phyloP scores from a whole-genome alignment of 1,140 invertebrate genomes.

The Adoxophyes honmai region DNA sequence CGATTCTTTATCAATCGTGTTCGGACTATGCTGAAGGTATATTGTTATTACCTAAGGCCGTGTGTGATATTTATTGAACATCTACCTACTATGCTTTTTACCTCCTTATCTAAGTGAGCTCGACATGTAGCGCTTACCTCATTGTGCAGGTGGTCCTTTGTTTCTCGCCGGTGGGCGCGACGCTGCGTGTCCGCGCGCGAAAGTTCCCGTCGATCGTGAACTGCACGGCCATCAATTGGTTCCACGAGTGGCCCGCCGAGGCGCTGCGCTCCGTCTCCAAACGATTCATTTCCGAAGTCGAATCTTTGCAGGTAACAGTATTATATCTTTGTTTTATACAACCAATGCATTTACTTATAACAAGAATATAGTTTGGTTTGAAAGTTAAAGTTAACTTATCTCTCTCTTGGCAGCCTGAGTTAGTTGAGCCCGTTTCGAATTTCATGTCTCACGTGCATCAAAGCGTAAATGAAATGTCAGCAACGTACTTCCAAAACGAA shows the following conservation, averaged over 20 bases:
- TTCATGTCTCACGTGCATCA: conserved; percentile 96
- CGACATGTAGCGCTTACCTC: no score
- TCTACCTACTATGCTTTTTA: no score
- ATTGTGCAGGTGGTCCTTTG: conserved; percentile 88
- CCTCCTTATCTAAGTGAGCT: no score
- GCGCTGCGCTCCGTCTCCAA: conserved; percentile 93
- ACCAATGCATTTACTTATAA: no score
- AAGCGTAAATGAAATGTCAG: conserved; percentile 92
- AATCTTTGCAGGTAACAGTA: conserved; percentile 79
- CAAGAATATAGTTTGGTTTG: no score
- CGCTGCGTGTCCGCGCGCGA: conserved; percentile 88
- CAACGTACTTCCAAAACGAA: conserved; percentile 90
- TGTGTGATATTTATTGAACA: no score
- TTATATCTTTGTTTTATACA: no score
- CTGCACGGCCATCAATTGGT: conserved; percentile 96
- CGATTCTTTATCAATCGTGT: conserved; percentile 96
- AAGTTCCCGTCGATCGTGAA: conserved; percentile 96
- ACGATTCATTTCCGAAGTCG: conserved; percentile 88
- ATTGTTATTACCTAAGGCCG: no score
- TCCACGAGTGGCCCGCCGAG: conserved; percentile 96
- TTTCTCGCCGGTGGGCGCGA: conserved; percentile 94
- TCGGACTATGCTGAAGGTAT: conserved; percentile 81
- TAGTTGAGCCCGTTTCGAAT: conserved; percentile 83
- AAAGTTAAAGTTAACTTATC: no score
- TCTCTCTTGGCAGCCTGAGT: conserved; percentile 54